phyloP scores from a whole-genome alignment of 2,113 vertebrate genomes.

The Ceuthmochares aereus region DNA sequence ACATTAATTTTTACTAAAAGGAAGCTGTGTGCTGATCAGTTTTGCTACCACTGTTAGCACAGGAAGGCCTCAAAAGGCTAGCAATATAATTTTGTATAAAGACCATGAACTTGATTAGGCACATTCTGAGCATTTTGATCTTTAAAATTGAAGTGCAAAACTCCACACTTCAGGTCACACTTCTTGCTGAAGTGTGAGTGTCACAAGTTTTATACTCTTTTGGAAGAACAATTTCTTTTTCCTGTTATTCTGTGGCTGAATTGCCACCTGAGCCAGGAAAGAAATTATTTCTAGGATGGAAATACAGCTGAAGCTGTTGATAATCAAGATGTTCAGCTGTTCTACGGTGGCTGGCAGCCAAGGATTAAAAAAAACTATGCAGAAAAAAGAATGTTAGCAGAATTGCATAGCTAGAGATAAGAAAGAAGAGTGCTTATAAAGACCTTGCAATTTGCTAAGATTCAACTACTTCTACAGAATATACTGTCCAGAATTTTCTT shows the following conservation, averaged over 20 bases:
- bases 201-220: neutral
- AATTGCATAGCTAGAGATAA: neutral
- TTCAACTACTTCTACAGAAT: neutral
- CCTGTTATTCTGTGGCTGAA: constrained; percentile 35
- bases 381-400: neutral
- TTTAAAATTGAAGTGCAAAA: neutral
- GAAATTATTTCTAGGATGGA: constrained; percentile 49
- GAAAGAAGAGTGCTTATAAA: neutral
- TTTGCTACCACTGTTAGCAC: neutral
- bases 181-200: neutral
- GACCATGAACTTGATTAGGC: neutral
- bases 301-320: constrained; percentile 48
- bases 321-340: constrained; percentile 45
- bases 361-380: neutral
- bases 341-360: constrained; percentile 24
- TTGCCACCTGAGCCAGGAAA: constrained; percentile 35
- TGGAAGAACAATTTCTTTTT: constrained; percentile 18
- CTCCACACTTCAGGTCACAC: neutral
- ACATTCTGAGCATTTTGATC: neutral
- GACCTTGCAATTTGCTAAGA: neutral
- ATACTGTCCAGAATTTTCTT: neutral
- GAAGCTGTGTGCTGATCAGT: neutral
- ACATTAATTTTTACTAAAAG: neutral
- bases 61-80: neutral
- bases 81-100: neutral